Evolutionary conservation across 2,888 invertebrate species (phyloP).

Genomic region (Leptodirus hochenwartii): DNA sequence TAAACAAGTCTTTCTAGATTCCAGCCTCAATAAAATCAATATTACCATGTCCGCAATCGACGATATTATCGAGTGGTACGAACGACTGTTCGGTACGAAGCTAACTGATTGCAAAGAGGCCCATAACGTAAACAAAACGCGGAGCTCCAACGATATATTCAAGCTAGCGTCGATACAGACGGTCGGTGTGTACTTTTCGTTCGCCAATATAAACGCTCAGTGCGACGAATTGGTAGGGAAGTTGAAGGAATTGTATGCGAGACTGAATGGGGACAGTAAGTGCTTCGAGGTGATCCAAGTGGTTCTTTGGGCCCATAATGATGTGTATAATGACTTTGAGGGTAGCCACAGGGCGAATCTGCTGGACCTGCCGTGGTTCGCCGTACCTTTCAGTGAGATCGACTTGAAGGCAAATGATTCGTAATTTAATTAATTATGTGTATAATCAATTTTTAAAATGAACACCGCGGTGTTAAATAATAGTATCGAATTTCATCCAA

Average conservation of each 20-base stretch:
- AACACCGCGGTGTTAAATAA: no score
- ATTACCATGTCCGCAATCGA: no score
- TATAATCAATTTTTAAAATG: no score
- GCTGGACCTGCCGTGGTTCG: conserved; percentile 49
- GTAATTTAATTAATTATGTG: not conserved
- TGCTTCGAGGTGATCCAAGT: conserved; percentile 44
- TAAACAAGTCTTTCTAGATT: no score
- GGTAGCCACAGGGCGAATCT: conserved; percentile 42
- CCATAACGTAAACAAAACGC: conserved; percentile 30
- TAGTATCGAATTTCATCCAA: no score
- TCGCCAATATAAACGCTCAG: conserved; percentile 46
- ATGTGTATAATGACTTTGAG: conserved; percentile 44
- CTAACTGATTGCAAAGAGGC: conserved; percentile 34
- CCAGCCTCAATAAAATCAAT: no score
- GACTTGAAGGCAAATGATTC: conserved; percentile 40
- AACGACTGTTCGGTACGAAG: conserved; percentile 38
- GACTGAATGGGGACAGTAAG: conserved; percentile 20
- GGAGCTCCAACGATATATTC: conserved; percentile 30
- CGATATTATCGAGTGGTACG: no score
- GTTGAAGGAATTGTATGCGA: conserved; percentile 37
- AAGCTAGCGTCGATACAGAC: conserved; percentile 33
- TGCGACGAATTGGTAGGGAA: conserved; percentile 50
- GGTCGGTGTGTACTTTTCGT: conserved; percentile 51
- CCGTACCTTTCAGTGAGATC: conserved; percentile 49
- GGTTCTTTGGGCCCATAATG: conserved; percentile 47